Evolutionary conservation across 2,113 vertebrate species (phyloP).

Genomic region (Tautogolabrus adspersus): DNA sequence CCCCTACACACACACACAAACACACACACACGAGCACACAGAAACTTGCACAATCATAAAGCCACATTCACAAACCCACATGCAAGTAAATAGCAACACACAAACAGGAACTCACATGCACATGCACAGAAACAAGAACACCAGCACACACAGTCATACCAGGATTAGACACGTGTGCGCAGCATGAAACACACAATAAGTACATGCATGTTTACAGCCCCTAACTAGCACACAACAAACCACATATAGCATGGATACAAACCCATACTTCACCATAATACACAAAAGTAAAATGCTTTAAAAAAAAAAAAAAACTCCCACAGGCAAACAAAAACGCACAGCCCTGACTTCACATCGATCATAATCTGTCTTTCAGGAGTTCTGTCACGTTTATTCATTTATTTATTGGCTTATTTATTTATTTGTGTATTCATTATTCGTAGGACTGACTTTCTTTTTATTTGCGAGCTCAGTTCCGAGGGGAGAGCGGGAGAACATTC

Average conservation of each 20-base stretch:
- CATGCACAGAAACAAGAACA: not conserved
- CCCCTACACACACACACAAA: conserved; percentile 41
- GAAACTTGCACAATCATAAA: conserved; percentile 7
- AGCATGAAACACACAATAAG: conserved; percentile 39
- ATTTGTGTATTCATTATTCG: conserved; percentile 78
- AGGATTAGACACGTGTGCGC: conserved; percentile 17
- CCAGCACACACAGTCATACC: conserved; percentile 21
- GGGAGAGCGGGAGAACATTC: conserved; percentile 72
- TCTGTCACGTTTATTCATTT: conserved; percentile 69
- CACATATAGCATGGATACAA: conserved; percentile 25
- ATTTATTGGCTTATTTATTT: conserved; percentile 81
- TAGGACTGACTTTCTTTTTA: conserved; percentile 71
- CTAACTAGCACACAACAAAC: conserved; percentile 35
- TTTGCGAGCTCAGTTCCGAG: conserved; percentile 65
- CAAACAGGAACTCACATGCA: conserved; percentile 31
- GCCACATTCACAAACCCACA: conserved; percentile 53
- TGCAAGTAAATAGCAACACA: conserved; percentile 61
- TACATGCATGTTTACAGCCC: conserved; percentile 44
- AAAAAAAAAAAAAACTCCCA: conserved; percentile 9
- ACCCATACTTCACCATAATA: conserved; percentile 5
- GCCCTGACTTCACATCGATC: conserved; percentile 49
- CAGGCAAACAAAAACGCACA: conserved; percentile 6
- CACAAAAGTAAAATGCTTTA: conserved; percentile 26
- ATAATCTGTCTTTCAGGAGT: conserved; percentile 59
- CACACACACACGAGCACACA: conserved; percentile 24